Evolutionary conservation across 1,140 invertebrate genomes (phyloP).

Genomic region (Chironomus striatipennis): DNA sequence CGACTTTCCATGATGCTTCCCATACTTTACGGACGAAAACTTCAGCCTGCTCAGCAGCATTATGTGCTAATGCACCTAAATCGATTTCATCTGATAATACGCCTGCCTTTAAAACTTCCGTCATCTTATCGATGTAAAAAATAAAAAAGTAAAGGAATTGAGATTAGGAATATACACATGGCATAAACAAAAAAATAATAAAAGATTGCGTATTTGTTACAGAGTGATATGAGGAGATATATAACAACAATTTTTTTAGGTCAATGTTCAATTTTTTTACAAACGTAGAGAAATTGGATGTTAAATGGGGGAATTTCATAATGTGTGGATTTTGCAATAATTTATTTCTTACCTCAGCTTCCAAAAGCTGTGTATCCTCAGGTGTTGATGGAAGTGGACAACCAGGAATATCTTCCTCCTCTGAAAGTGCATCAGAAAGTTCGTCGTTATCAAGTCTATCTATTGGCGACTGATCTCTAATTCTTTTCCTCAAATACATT

Average conservation of each 20-base stretch:
- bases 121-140: constrained; percentile 48
- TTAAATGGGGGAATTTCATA: not conserved
- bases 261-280: constrained; percentile 25
- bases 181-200: no score
- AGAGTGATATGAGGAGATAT: constrained; percentile 24
- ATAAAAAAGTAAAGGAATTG: not conserved
- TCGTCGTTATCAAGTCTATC: not conserved
- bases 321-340: not conserved
- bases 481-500: not conserved
- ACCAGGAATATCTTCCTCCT: constrained; percentile 68
- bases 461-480: not conserved
- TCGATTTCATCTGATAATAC: constrained; percentile 75
- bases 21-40: constrained; percentile 89
- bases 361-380: constrained; percentile 70
- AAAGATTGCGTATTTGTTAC: not conserved
- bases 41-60: constrained; percentile 87
- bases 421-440: constrained; percentile 35
- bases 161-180: not conserved
- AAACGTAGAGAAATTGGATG: not conserved
- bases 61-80: constrained; percentile 69
- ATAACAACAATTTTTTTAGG: constrained; percentile 10
- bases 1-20: constrained; percentile 90
- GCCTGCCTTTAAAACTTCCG: constrained; percentile 71
- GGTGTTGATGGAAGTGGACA: constrained; percentile 79
- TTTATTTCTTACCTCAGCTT: constrained; percentile 53